Base-by-base conservation (phyloP, 1,140 invertebrate genomes). In the Mamestra configurata region DNA sequence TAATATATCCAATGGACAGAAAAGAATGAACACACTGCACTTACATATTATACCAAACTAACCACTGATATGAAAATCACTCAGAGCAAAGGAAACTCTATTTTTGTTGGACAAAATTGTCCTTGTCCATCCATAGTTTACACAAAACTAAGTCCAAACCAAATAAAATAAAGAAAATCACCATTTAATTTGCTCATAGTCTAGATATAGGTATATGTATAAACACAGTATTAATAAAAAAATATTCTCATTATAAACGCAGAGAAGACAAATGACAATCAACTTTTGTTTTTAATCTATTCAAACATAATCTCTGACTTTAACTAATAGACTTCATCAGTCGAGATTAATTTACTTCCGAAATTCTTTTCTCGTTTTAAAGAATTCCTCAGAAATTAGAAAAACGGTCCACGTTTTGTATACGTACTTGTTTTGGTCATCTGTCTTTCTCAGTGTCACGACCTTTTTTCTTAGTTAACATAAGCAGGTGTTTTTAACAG, bases 231-330 rank as follows among this genome's bases (percentile, higher is more conserved):
- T 31, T 31, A 3, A 37, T 35, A 37, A 37, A 59, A 11, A 10
- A 18, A 37, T 35, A 64, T 64, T 70, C 53, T 24, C 20, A 20
- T 0, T 22, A 55, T 49, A 70, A 46, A 46, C 24, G 18, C 8
- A 22, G 20, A 40, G n/a, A 37, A 64, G 31, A 35, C 35, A 64
- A 64, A 64, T 64, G 15, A 64, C 59, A 20, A 1, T 4, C 13
- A 13, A 46, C 40, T 70, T 27, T 70, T 70, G 40, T 70, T 71
- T 71, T 71, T 71, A 53, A 71, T 71, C 46, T 51, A 35, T 73
- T 57, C 35, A 55, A 59, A 57, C 71, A 57, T 40, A 75, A 57
- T 75, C 51, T 75, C 31, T 59, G 71, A 75, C 71, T 43, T 20
- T 40, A 15, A 57, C 51, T 57, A 57, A 57, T 75, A 43, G 53